These are phyloP conservation scores for Presbytis comata DNA, from an alignment of 2,797 vertebrate species.

Conservation along the genomic window DNA sequence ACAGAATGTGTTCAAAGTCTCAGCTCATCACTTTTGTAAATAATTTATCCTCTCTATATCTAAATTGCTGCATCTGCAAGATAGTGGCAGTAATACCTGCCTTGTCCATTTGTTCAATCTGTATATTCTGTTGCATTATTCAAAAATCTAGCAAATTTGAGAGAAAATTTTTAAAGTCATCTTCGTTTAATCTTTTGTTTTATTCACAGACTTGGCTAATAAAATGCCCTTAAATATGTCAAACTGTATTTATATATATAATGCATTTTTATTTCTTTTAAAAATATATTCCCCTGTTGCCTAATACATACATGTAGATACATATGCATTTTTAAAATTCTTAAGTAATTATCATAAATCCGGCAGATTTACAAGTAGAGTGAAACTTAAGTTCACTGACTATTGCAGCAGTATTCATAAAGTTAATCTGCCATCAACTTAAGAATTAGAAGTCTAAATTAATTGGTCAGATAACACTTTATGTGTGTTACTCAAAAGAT, in stretches of 20 bases:
- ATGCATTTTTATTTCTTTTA: neutral
- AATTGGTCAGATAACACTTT: neutral
- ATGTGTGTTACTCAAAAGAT: neutral
- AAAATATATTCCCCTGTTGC: neutral
- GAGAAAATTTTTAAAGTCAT: neutral
- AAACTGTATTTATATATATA: neutral
- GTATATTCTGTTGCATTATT: neutral
- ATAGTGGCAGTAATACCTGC: neutral
- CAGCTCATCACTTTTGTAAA: neutral
- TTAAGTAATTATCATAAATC: neutral
- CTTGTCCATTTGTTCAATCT: neutral
- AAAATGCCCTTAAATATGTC: neutral
- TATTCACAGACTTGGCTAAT: neutral
- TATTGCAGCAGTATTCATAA: neutral
- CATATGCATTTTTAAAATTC: neutral
- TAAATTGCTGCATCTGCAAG: neutral
- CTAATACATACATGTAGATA: neutral
- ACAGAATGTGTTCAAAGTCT: neutral
- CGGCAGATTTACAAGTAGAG: neutral
- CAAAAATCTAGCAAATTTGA: neutral
- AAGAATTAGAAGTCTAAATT: neutral
- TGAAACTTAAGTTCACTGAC: neutral
- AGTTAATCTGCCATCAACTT: neutral
- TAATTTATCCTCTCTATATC: neutral
- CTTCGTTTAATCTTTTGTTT: neutral